These are phyloP conservation scores for Sweltsa coloradensis DNA, from an alignment of 1,140 invertebrate species.

Conservation along the genomic window DNA sequence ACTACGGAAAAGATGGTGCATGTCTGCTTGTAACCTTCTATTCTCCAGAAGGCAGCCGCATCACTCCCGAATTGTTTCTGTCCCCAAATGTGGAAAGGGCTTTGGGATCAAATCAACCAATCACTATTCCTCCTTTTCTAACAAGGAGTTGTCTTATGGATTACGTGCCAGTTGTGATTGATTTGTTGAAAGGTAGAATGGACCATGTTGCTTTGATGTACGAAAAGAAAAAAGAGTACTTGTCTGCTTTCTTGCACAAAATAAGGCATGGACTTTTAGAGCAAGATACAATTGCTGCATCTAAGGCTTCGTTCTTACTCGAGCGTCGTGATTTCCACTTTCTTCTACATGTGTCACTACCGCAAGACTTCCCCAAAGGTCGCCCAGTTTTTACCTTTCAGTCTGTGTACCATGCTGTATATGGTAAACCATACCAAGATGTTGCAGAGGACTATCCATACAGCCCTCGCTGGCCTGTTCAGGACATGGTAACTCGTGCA, in stretches of 20 bases:
- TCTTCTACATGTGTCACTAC: conserved; percentile 22
- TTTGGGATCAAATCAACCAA: conserved; percentile 16
- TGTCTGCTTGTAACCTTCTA: conserved; percentile 25
- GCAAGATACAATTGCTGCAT: conserved; percentile 24
- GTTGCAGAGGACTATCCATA: conserved; percentile 18
- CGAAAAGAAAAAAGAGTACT: conserved; percentile 23
- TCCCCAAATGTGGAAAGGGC: conserved; percentile 26
- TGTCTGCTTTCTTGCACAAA: conserved; percentile 20
- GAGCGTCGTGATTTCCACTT: conserved; percentile 22
- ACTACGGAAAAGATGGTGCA: conserved; percentile 22
- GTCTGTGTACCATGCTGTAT: conserved; percentile 21
- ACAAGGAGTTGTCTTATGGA: conserved; percentile 34
- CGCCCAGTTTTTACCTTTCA: conserved; percentile 22
- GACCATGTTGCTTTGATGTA: conserved; percentile 24
- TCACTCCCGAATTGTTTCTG: conserved; percentile 23
- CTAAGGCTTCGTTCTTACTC: conserved; percentile 22
- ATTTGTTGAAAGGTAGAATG: conserved; percentile 35
- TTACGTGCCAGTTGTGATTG: conserved; percentile 39
- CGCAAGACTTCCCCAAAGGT: conserved; percentile 22
- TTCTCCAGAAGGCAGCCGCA: conserved; percentile 21
- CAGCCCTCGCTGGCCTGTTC: conserved; percentile 6
- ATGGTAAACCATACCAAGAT: conserved; percentile 18
- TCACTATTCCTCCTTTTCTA: conserved; percentile 24
- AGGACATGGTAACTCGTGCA: conserved; percentile 10
- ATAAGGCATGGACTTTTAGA: conserved; percentile 23